phyloP scores from a whole-genome alignment of 2,113 vertebrate species.

The Notothenia rossii region DNA sequence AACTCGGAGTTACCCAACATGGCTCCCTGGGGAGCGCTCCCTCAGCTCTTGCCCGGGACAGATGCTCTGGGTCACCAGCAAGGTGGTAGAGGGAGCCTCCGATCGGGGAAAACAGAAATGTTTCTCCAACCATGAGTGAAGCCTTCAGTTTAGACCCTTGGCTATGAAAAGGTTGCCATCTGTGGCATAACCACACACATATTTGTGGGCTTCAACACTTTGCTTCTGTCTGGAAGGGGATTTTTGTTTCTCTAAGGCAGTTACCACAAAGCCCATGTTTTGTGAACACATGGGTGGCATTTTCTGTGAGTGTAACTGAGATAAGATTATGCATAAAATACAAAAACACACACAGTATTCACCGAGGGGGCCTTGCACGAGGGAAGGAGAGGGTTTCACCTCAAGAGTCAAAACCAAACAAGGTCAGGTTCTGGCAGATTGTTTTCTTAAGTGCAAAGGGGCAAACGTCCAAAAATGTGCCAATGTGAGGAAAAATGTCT shows the following conservation, averaged over 20 bases:
- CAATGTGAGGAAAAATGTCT: constrained; percentile 68
- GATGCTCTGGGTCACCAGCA: constrained; percentile 68
- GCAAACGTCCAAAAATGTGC: constrained; percentile 71
- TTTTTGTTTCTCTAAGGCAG: constrained; percentile 56
- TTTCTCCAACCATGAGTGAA: constrained; percentile 53
- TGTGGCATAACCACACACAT: constrained; percentile 69
- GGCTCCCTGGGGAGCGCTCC: constrained; percentile 69
- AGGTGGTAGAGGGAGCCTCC: constrained; percentile 68
- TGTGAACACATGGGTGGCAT: constrained; percentile 63
- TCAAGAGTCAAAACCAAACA: constrained; percentile 63
- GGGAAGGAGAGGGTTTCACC: constrained; percentile 69
- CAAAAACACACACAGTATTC: constrained; percentile 14
- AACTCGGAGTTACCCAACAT: constrained; percentile 69
- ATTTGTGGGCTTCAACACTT: constrained; percentile 76
- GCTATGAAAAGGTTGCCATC: constrained; percentile 64
- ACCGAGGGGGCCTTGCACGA: constrained; percentile 32
- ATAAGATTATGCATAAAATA: constrained; percentile 45
- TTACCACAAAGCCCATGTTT: constrained; percentile 48
- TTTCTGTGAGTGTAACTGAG: constrained; percentile 48
- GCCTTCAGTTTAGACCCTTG: constrained; percentile 39
- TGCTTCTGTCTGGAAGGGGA: constrained; percentile 67
- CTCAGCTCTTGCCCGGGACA: constrained; percentile 59
- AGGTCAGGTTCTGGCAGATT: constrained; percentile 54
- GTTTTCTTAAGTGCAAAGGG: constrained; percentile 76
- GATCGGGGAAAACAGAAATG: constrained; percentile 65